Conservation (phyloP, 2,888 invertebrate genomes). For the Lochmaea capreae region DNA sequence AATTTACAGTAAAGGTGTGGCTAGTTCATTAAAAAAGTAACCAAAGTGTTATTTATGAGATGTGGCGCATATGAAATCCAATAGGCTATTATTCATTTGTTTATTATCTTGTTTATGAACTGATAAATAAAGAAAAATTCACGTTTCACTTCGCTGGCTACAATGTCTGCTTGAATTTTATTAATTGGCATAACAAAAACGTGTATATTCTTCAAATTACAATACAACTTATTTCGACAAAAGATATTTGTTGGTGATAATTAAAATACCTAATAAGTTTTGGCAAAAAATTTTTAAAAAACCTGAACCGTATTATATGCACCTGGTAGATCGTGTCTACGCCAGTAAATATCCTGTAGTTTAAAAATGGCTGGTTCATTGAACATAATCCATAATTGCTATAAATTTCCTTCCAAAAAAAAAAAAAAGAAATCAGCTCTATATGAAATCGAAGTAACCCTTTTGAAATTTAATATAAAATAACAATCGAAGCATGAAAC, state of each 20-base stretch:
- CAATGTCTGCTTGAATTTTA: neutral
- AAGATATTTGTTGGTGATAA: too few species aligned
- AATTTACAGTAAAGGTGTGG: conserved; percentile 50
- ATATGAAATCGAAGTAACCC: conserved; percentile 48
- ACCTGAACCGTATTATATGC: neutral
- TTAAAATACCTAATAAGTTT: too few species aligned
- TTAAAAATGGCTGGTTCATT: conserved; percentile 29
- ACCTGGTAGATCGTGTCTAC: conserved; percentile 1
- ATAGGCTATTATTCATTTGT: conserved; percentile 50
- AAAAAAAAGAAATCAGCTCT: conserved; percentile 37
- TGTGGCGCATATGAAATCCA: conserved; percentile 47
- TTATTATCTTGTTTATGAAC: conserved; percentile 45
- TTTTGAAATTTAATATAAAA: conserved; percentile 48
- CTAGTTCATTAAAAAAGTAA: conserved; percentile 49
- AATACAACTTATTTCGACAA: too few species aligned
- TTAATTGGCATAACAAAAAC: neutral
- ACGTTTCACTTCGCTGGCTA: conserved; percentile 6
- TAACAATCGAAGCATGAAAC: conserved; percentile 42
- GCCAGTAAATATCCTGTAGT: conserved; percentile 30
- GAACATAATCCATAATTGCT: conserved; percentile 44
- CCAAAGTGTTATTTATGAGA: conserved; percentile 47
- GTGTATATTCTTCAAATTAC: too few species aligned
- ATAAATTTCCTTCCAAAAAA: conserved; percentile 37
- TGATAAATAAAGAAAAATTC: conserved; percentile 12
- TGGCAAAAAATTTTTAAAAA: too few species aligned